Evolutionary conservation across 2,113 vertebrate species (phyloP), one percentile per base, ranked within the genome.

Genomic region (Meriones unguiculatus): DNA sequence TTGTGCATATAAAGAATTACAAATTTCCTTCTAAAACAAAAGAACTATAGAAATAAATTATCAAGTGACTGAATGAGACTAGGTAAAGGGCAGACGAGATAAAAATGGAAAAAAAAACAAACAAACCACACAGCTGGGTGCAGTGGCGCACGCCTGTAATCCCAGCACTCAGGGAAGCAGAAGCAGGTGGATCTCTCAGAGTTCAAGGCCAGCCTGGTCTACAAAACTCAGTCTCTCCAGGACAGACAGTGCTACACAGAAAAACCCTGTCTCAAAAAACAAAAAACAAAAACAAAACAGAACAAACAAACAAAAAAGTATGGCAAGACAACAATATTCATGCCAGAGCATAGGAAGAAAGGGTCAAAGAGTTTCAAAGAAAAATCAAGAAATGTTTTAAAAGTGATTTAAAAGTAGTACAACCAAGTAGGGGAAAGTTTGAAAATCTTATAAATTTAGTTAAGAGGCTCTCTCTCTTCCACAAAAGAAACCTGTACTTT

Each of bases 21-120:
- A 62, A 87, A 81, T 91, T 91, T 77, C 17, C 41, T n/a, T 89
- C 84, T 54, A 93, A 84, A 91, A 88, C 67, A 15, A 75, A 95
- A 90, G 32, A 93, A 76, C 52, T 30, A 13, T 62, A 92, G 50
- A 91, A 76, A 69, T 88, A 52, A 85, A 82, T 75, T 24, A 46
- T 20, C 10, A 87, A 82, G 22, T 72, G 10, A n/a, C 62, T 93
- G 35, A 78, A 5, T 65, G 7, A 24, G 41, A 94, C n/a, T 52
- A 91, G 18, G 35, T 35, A 32, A 57, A 84, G 62, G 4, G 46
- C 46, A 46, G 5, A 46, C 46, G 46, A 46, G 5, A 46, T 46
- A 46, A 46, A 46, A 46, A 46, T 46, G 46, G 46, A 46, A 46
- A 46, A 46, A 46, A 46, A 46, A 46, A 46, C 4, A 46, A 46